Percentiles rank a stretch among this genome's conserved stretches.
phyloP scores from a whole-genome alignment of 2,888 invertebrate genomes.

The Agrilus mali region DNA sequence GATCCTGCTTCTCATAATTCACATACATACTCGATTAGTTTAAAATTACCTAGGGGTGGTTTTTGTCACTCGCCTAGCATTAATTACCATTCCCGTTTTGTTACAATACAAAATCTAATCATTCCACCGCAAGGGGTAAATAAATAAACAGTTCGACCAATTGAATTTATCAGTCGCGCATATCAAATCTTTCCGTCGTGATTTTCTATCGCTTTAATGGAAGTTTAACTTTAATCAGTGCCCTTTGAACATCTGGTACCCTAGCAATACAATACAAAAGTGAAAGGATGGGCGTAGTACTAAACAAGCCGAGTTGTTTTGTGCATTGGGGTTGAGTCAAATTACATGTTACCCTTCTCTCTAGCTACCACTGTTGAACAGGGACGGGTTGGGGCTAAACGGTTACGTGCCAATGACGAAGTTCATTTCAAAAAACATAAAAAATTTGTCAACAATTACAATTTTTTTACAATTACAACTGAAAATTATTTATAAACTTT shows the following conservation, averaged over 20 bases:
- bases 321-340: constrained; percentile 24
- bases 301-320: constrained; percentile 25
- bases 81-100: no score
- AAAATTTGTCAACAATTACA: no score
- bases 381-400: not conserved
- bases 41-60: not conserved
- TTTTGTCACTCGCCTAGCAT: no score
- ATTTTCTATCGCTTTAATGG: constrained; percentile 30
- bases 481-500: no score
- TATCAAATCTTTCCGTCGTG: constrained; percentile 27
- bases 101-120: constrained; percentile 5
- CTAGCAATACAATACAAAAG: constrained; percentile 21
- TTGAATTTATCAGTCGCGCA: constrained; percentile 29
- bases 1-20: no score
- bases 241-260: constrained; percentile 33
- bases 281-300: constrained; percentile 20
- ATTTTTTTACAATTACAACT: no score
- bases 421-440: no score
- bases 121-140: constrained; percentile 17
- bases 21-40: no score
- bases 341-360: constrained; percentile 20
- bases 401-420: no score
- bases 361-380: not conserved
- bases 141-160: constrained; percentile 18
- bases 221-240: constrained; percentile 34